Base-by-base conservation (phyloP, 2,888 invertebrate genomes). In the Gandaritis pyraliata region DNA sequence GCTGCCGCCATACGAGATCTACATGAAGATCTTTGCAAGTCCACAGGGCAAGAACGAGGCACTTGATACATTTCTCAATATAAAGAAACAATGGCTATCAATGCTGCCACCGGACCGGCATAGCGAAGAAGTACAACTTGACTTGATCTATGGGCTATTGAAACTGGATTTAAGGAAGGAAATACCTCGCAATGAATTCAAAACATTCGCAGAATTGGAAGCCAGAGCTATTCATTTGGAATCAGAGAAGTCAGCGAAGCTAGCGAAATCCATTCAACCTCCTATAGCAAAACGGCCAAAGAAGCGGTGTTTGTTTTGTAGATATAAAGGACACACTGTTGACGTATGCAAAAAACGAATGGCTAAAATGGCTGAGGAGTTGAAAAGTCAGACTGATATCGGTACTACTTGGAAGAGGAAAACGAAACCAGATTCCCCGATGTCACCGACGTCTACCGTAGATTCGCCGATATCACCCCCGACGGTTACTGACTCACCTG, bases 121-220 rank as follows among this genome's bases (percentile, higher is more conserved):
- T 36, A 38, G 29, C 8, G 57, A 58, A 29, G 57, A 58, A 38
- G 57, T 50, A 10, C 50, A 58, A 12, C 50, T 58, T 3, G 57
- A 58, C 36, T 45, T 58, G 3, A 51, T 58, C 13, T 58, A 58
- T 18, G 57, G 57, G 2, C 11, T 58, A 3, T 45, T 58, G 23
- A 58, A 15, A 51, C 8, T n/a, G 23, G 50, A 46, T 7, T 6
- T 58, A 18, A 58, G 18, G 7, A 50, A 45, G 15, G 16, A 45
- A 36, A 51, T 58, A 36, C 12, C 10, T 1, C 57, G 57, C 7
- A 2, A 13, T n/a, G 23, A 13, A 23, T 12, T 58, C 10, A 51
- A 38, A 12, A 45, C 57, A 10, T 58, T 58, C 16, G 38, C 18
- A 7, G 57, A 51, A 51, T 38, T 58, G 30, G 18, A 38, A 4